Evolutionary conservation across 1,140 invertebrate species (phyloP).

Genomic region (Drosophila nigrodunni): DNA sequence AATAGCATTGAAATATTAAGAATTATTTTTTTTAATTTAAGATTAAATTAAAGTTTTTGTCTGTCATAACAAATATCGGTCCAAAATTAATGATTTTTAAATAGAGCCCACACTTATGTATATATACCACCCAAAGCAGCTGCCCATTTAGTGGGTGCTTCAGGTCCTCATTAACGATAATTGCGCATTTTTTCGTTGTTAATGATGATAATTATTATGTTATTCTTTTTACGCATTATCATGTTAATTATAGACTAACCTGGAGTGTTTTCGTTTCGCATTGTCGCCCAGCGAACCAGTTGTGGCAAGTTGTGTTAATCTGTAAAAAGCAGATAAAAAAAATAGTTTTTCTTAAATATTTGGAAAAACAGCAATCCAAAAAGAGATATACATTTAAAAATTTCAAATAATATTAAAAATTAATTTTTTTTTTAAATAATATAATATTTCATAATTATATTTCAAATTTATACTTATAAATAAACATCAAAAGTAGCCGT

Average conservation of each 20-base stretch:
- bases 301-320: slow-evolving; percentile 61
- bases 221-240: slow-evolving; percentile 1
- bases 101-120: neutral
- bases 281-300: slow-evolving; percentile 52
- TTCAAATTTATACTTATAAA: too few species aligned
- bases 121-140: neutral
- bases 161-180: neutral
- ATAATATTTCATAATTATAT: too few species aligned
- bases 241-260: slow-evolving; percentile 35
- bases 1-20: too few species aligned
- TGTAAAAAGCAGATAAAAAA: slow-evolving; percentile 12
- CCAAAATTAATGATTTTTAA: neutral
- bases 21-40: too few species aligned
- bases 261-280: slow-evolving; percentile 60
- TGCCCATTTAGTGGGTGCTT: neutral
- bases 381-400: too few species aligned
- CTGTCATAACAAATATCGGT: neutral
- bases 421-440: too few species aligned
- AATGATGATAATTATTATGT: neutral
- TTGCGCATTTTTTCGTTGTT: neutral
- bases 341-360: too few species aligned
- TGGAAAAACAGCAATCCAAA: too few species aligned
- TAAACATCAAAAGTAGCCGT: too few species aligned
- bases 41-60: too few species aligned
- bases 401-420: too few species aligned